phyloP scores from a whole-genome alignment of 2,113 vertebrate species.

The Dasyurus viverrinus region DNA sequence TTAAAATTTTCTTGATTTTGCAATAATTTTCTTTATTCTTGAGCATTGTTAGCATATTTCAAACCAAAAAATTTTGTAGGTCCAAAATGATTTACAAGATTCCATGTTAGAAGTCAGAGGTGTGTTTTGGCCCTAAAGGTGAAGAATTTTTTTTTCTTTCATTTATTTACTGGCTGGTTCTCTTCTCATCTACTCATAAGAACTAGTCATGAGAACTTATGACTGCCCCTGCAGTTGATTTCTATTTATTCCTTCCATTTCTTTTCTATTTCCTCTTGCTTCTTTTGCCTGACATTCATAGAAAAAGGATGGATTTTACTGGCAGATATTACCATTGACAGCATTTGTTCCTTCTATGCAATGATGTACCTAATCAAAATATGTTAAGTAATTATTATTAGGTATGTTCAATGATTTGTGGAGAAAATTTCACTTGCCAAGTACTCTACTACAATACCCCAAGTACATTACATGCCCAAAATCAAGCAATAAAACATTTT shows the following conservation, averaged over 20 bases:
- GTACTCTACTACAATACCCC: neutral
- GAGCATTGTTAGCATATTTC: neutral
- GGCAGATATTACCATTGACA: neutral
- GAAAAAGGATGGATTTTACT: neutral
- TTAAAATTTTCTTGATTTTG: neutral
- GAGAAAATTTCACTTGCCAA: neutral
- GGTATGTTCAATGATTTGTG: neutral
- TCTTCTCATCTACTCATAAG: neutral
- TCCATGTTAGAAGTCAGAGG: neutral
- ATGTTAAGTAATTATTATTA: neutral
- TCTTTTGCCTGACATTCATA: neutral
- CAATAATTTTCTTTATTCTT: neutral
- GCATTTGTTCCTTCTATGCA: neutral
- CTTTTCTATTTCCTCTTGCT: neutral
- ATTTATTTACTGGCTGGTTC: neutral
- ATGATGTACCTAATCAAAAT: neutral
- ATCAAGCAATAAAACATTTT: neutral
- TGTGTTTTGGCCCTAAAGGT: neutral
- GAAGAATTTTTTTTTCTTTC: neutral
- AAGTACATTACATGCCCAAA: neutral
- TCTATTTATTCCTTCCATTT: neutral
- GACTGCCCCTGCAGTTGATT: neutral
- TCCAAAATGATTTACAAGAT: neutral
- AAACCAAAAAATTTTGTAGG: neutral
- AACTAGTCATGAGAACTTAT: neutral